Evolutionary conservation across 1,140 invertebrate species (phyloP).

Genomic region (Venustaconcha ellipsiformis): DNA sequence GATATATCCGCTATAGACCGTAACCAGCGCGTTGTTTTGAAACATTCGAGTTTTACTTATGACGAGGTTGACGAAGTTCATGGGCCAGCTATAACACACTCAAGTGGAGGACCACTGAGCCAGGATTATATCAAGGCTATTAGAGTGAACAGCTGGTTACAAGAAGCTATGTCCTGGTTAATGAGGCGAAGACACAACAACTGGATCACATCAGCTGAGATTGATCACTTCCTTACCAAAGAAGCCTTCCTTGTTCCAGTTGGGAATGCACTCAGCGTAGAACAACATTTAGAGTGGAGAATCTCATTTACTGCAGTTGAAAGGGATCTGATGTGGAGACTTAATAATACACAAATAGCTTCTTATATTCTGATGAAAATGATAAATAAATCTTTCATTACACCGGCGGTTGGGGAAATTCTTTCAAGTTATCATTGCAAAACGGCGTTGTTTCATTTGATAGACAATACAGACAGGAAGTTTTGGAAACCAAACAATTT

Average conservation of each 20-base stretch:
- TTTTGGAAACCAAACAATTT: conserved; percentile 3
- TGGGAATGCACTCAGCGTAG: not conserved
- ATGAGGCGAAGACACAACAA: too few species aligned
- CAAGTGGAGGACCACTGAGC: too few species aligned
- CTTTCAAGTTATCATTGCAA: conserved; percentile 17
- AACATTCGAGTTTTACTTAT: too few species aligned
- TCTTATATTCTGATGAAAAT: conserved; percentile 16
- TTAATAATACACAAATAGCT: conserved; percentile 7
- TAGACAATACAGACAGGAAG: not conserved
- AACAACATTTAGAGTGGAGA: conserved; percentile 14
- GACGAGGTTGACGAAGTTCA: too few species aligned
- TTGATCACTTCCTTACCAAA: too few species aligned
- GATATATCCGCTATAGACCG: too few species aligned
- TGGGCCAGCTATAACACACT: too few species aligned
- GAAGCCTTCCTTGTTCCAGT: conserved; percentile 7
- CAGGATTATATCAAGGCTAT: too few species aligned
- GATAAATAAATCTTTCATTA: not conserved
- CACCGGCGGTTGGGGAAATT: not conserved
- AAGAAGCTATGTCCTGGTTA: too few species aligned
- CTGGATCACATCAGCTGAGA: too few species aligned
- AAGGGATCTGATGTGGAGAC: conserved; percentile 12
- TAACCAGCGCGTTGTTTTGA: too few species aligned
- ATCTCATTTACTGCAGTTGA: conserved; percentile 1
- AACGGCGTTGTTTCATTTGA: conserved; percentile 4
- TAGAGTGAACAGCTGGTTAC: too few species aligned